Percentiles rank a stretch among this genome's conserved stretches.
phyloP scores from a whole-genome alignment of 2,888 invertebrate genomes.

The Torymus auratus region DNA sequence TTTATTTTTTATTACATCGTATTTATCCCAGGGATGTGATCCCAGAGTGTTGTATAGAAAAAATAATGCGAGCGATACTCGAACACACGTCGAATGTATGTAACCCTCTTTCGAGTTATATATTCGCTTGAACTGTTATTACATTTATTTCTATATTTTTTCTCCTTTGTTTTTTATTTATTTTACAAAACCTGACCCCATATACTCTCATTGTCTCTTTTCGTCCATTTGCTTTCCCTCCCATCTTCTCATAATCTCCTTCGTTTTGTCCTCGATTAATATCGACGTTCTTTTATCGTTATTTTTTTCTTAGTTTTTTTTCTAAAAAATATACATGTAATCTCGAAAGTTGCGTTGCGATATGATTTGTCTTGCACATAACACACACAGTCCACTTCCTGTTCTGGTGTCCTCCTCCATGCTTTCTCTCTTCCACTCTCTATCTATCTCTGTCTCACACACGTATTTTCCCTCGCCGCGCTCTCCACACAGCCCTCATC shows the following conservation, averaged over 20 bases:
- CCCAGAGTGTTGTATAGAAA: background rate
- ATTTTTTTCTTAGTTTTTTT: background rate
- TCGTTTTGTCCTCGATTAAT: background rate
- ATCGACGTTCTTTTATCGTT: no score
- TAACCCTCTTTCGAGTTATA: background rate
- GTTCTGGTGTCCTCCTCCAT: background rate
- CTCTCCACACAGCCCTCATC: background rate
- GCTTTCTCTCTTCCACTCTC: background rate
- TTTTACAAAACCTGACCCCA: slow-evolving; percentile 31
- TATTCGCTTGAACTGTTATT: slow-evolving; percentile 2
- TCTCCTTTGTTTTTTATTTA: slow-evolving; percentile 37
- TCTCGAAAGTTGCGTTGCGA: slow-evolving; percentile 23
- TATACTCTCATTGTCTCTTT: slow-evolving; percentile 19
- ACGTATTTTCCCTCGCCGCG: no score
- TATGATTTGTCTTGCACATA: slow-evolving; percentile 22
- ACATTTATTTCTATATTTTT: slow-evolving; percentile 8
- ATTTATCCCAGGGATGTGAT: background rate
- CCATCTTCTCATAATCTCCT: background rate
- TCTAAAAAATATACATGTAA: slow-evolving; percentile 36
- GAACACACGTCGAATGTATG: slow-evolving; percentile 31
- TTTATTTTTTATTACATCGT: slow-evolving; percentile 10
- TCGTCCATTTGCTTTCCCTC: background rate
- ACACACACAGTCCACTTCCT: slow-evolving; percentile 11
- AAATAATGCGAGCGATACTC: slow-evolving; percentile 37
- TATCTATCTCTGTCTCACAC: no score